Evolutionary conservation across 2,888 invertebrate genomes (phyloP), one percentile per base, ranked within the genome.

Genomic region (Epiperipatus broadwayi): DNA sequence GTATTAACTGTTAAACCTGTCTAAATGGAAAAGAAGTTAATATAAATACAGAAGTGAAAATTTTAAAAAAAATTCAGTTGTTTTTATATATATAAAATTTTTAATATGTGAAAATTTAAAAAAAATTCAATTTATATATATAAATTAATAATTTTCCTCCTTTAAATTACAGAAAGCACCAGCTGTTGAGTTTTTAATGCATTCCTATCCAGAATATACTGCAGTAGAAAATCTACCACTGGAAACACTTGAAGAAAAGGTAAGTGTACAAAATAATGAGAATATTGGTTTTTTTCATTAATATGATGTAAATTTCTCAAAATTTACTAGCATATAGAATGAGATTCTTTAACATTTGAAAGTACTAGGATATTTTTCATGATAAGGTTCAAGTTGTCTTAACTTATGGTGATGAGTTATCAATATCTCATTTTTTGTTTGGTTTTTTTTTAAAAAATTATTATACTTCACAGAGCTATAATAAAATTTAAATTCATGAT

Each of bases 201-300:
- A 64, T 21, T 54, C 65, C 1, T 91, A 81, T 63, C 91, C 91
- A 0, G 61, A 72, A 2, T 91, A 73, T 64, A 60, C 77, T 0
- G 57, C 66, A 18, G 72, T 89, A 0, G 70, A 73, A 43, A 67
- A 72, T 42, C 60, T 93, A 30, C 79, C 80, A 2, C 52, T 75
- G 19, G 61, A 68, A 1, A 64, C 67, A 43, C 65, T 72, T 12
- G 63, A 70, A 2, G 70, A 71, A 18, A 78, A 77, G 63, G 67
- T 81, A 51, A 49, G 47, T 46, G 21, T 7, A 14, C 32, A n/a
- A n/a, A n/a, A n/a, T n/a, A n/a, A n/a, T n/a, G n/a, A n/a, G n/a
- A 12, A 12, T 28, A 31, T 20, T n/a, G 14, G 35, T 20, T 20
- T 34, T 10, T 34, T n/a, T 7, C 8, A 12, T 32, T 16, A 15